Evolutionary conservation across 2,113 vertebrate genomes (phyloP).

Genomic region (Heteronetta atricapilla): DNA sequence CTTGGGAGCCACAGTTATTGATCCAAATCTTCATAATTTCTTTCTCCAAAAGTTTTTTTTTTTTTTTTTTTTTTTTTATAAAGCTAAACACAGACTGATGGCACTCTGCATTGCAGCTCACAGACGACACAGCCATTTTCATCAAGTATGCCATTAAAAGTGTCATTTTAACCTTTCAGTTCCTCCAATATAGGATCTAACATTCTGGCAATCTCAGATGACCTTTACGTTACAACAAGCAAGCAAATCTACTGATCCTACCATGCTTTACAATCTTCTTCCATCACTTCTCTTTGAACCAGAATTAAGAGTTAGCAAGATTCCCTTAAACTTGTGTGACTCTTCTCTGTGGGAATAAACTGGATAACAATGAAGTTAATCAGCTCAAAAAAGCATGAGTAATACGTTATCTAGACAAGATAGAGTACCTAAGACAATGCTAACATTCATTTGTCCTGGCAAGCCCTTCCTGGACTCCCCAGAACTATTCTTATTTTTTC

Average conservation of each 20-base stretch:
- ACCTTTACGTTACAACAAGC: background rate
- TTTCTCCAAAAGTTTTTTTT: background rate
- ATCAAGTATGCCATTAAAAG: background rate
- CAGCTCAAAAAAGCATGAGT: background rate
- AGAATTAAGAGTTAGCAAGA: background rate
- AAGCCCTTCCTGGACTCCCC: background rate
- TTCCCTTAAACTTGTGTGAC: background rate
- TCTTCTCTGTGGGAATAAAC: background rate
- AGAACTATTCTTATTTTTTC: background rate
- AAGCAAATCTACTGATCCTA: background rate
- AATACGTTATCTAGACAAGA: background rate
- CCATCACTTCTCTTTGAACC: background rate
- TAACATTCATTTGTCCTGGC: background rate
- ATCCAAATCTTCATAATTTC: background rate
- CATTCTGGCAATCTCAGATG: background rate
- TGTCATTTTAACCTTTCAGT: background rate
- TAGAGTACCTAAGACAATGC: background rate
- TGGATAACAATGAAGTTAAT: background rate
- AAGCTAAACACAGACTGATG: background rate
- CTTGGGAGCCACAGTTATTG: background rate
- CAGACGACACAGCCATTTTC: background rate
- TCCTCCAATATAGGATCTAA: background rate
- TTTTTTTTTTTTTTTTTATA: background rate
- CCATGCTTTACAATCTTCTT: background rate
- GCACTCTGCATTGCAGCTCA: background rate